A percentile compares a stretch with the other conserved stretches of the same genome.
Conservation (phyloP, 2,888 invertebrate species). For the Dynastes grantii region DNA sequence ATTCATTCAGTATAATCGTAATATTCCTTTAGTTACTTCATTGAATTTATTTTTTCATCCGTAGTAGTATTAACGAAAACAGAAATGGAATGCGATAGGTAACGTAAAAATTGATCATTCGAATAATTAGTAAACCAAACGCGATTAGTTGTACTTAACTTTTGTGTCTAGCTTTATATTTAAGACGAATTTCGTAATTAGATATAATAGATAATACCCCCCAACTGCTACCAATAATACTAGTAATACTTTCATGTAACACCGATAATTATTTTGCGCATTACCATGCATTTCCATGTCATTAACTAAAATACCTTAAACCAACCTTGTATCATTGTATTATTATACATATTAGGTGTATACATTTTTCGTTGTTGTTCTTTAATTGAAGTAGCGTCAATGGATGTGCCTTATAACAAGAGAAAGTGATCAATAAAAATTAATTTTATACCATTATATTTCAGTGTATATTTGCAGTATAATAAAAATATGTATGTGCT, state of each 20-base stretch:
- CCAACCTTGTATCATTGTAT: neutral
- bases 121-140: neutral
- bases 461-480: slow-evolving; percentile 49
- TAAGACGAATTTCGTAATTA: neutral
- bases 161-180: slow-evolving; percentile 4
- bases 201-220: slow-evolving; percentile 3
- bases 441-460: slow-evolving; percentile 53
- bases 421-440: slow-evolving; percentile 50
- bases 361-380: slow-evolving; percentile 22
- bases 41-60: slow-evolving; percentile 1
- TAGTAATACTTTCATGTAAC: neutral
- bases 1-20: slow-evolving; percentile 13
- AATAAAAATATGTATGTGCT: slow-evolving; percentile 51
- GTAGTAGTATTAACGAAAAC: neutral
- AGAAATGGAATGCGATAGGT: no score
- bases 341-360: slow-evolving; percentile 21
- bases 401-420: slow-evolving; percentile 51
- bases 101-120: no score
- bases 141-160: slow-evolving; percentile 14
- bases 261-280: slow-evolving; percentile 7
- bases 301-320: slow-evolving; percentile 29
- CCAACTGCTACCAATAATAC: slow-evolving; percentile 4
- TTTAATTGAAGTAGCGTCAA: slow-evolving; percentile 47
- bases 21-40: neutral
- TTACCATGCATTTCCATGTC: slow-evolving; percentile 28